Evolutionary conservation across 2,797 vertebrate species (phyloP).

Genomic region (Gobionotothen gibberifrons): DNA sequence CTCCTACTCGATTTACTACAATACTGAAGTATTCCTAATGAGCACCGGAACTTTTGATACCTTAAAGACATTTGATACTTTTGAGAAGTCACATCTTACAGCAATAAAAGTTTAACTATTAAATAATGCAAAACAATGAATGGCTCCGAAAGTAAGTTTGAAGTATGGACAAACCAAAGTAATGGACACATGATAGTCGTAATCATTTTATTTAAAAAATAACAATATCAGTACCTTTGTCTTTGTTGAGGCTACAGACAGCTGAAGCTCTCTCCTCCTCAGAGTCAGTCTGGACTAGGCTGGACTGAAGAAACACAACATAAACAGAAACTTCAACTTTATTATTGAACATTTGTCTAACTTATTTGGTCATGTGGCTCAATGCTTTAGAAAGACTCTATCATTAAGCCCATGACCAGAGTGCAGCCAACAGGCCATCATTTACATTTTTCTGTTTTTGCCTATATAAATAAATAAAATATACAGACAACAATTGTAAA

Average conservation of each 20-base stretch:
- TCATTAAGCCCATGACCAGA: neutral
- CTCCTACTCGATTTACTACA: neutral
- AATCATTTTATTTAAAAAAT: neutral
- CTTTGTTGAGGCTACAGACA: conserved; percentile 28
- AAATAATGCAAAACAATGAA: no score
- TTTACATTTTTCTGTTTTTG: no score
- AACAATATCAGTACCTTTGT: conserved; percentile 60
- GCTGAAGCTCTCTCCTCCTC: conserved; percentile 64
- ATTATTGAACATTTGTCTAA: neutral
- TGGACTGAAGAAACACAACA: conserved; percentile 62
- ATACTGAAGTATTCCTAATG: no score
- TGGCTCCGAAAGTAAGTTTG: no score
- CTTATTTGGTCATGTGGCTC: neutral
- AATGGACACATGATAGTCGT: neutral
- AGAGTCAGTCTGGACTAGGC: conserved; percentile 62
- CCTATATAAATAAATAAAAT: neutral
- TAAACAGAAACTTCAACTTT: neutral
- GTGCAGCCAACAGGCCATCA: no score
- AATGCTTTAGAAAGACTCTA: neutral
- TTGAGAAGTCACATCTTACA: no score
- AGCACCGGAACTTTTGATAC: no score
- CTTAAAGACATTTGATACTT: no score
- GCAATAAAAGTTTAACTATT: no score
- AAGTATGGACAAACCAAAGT: no score
- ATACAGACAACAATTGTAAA: neutral